These are phyloP conservation scores for Peromyscus melanophrys DNA, from an alignment of 2,797 vertebrate species.

Conservation along the genomic window DNA sequence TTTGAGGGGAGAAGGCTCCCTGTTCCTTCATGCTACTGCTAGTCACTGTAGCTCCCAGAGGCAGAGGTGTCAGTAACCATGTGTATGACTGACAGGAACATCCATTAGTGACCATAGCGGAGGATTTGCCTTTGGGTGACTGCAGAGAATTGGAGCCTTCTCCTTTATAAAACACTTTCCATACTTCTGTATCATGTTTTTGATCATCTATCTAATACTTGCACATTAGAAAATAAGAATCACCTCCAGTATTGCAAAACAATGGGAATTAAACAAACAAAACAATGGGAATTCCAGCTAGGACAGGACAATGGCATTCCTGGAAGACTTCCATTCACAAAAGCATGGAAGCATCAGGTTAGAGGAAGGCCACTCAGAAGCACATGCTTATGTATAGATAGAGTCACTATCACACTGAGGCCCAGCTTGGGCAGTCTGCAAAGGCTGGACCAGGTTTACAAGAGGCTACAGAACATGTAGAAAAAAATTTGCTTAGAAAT, in stretches of 20 bases:
- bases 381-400: neutral
- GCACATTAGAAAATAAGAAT: neutral
- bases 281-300: neutral
- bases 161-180: neutral
- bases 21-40: neutral
- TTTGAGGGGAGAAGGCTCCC: neutral
- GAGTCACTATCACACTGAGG: fast-evolving
- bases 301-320: fast-evolving
- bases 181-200: neutral
- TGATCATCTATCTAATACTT: neutral
- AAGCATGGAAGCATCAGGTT: neutral
- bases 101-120: neutral
- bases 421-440: neutral
- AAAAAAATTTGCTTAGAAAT: neutral
- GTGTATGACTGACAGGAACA: neutral
- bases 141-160: neutral
- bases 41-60: fast-evolving
- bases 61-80: fast-evolving
- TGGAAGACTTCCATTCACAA: neutral
- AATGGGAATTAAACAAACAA: neutral
- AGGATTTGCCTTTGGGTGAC: neutral
- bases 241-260: neutral
- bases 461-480: neutral
- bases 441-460: neutral
- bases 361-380: neutral